Conservation (phyloP, 2,797 vertebrate species). For the Sternarchorhynchus goeldii region DNA sequence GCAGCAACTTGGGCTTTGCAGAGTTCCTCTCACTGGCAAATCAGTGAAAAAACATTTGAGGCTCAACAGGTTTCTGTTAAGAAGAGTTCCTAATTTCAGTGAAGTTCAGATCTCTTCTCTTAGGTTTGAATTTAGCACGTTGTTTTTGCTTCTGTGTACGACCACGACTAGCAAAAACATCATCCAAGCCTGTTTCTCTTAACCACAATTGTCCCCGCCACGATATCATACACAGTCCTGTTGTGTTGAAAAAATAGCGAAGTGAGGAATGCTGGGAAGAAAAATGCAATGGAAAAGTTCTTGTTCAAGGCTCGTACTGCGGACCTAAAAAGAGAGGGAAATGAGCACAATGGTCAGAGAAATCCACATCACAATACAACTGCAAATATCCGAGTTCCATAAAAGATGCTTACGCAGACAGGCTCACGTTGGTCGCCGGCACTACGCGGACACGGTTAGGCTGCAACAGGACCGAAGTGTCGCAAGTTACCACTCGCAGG, state of each 20-base stretch:
- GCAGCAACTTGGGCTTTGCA: slow-evolving; percentile 29
- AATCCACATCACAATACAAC: neutral
- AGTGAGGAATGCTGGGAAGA: slow-evolving; percentile 97
- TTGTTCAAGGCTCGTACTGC: slow-evolving; percentile 96
- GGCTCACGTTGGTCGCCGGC: slow-evolving; percentile 92
- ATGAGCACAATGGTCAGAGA: slow-evolving; percentile 2
- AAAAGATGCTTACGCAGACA: slow-evolving; percentile 88
- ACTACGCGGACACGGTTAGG: slow-evolving; percentile 93
- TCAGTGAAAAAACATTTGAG: slow-evolving; percentile 32
- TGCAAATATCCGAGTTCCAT: neutral
- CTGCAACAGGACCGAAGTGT: slow-evolving; percentile 90
- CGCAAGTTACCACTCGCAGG: slow-evolving; percentile 92
- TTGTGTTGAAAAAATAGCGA: slow-evolving; percentile 98
- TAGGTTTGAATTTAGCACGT: neutral
- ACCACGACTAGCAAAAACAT: slow-evolving; percentile 58
- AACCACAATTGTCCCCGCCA: slow-evolving; percentile 97
- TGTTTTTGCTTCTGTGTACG: slow-evolving; percentile 7
- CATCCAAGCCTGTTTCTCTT: slow-evolving; percentile 90
- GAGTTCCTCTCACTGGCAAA: neutral
- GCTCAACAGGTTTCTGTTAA: neutral
- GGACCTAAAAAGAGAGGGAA: slow-evolving; percentile 78
- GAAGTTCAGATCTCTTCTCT: slow-evolving; percentile 15
- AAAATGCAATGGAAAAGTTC: slow-evolving; percentile 99
- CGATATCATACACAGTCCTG: slow-evolving; percentile 98
- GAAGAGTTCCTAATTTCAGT: slow-evolving; percentile 8